Percentiles rank a stretch among this genome's conserved stretches.
Evolutionary conservation across 2,888 invertebrate genomes (phyloP).

Genomic region (Drosophila yooni): DNA sequence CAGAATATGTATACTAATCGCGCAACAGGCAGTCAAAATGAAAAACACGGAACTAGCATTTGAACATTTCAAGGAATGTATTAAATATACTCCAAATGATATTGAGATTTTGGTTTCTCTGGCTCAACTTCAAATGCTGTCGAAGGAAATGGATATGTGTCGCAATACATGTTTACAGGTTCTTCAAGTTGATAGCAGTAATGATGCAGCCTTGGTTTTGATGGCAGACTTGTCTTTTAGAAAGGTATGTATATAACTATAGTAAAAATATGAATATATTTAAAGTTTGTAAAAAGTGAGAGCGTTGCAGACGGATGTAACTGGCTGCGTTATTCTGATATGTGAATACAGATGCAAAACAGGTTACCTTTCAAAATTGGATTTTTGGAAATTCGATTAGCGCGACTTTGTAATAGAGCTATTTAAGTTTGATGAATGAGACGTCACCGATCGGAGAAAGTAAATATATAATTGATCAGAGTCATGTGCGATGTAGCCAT

Average conservation of each 20-base stretch:
- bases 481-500: not conserved
- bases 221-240: constrained; percentile 98
- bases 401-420: not conserved
- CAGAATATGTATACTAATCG: constrained; percentile 90
- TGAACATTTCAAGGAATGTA: constrained; percentile 93
- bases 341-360: not conserved
- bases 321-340: not conserved
- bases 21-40: constrained; percentile 88
- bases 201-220: constrained; percentile 97
- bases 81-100: constrained; percentile 92
- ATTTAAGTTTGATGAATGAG: not conserved
- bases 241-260: constrained; percentile 86
- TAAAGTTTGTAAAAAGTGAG: not conserved
- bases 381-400: not conserved
- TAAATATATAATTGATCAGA: no score
- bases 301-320: not conserved
- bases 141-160: constrained; percentile 94
- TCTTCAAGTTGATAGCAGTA: constrained; percentile 93
- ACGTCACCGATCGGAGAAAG: not conserved
- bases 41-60: constrained; percentile 91
- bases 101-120: constrained; percentile 89
- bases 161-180: constrained; percentile 94
- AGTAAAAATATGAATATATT: not conserved
- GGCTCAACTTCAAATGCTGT: constrained; percentile 93
- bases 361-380: not conserved